Evolutionary conservation across 2,113 vertebrate species (phyloP).

Genomic region (Odocoileus hemionus): DNA sequence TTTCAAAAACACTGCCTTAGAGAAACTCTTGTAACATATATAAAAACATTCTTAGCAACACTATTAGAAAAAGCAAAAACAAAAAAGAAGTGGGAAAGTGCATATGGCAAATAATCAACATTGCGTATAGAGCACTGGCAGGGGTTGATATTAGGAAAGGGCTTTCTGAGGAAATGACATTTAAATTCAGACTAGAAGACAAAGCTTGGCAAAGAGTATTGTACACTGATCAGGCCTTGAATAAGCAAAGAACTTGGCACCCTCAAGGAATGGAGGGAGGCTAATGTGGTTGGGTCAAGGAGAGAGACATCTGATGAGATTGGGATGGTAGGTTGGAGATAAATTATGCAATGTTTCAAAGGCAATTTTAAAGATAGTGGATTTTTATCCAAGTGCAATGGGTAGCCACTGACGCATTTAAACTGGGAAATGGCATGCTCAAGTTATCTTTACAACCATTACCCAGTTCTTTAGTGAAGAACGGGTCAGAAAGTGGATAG

Average conservation of each 20-base stretch:
- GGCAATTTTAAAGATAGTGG: neutral
- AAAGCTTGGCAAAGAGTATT: neutral
- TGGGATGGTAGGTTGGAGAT: neutral
- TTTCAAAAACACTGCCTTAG: constrained; percentile 20
- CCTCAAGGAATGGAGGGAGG: neutral
- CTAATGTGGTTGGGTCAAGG: neutral
- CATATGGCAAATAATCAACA: neutral
- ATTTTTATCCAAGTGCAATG: neutral
- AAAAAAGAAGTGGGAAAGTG: neutral
- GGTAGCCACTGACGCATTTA: neutral
- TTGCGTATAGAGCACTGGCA: neutral
- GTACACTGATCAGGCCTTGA: neutral
- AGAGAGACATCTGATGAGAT: neutral
- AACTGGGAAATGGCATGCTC: neutral
- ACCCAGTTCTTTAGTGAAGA: neutral
- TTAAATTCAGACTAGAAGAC: constrained; percentile 38
- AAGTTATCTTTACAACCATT: neutral
- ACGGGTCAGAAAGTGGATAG: neutral
- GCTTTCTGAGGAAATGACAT: constrained; percentile 16
- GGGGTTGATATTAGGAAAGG: neutral
- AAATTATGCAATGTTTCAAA: neutral
- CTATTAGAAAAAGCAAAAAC: constrained; percentile 20
- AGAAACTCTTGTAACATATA: neutral
- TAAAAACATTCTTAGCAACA: neutral
- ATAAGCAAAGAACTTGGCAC: constrained; percentile 22